Base-by-base conservation (phyloP, 2,113 vertebrate genomes). In the Tetrax tetrax region DNA sequence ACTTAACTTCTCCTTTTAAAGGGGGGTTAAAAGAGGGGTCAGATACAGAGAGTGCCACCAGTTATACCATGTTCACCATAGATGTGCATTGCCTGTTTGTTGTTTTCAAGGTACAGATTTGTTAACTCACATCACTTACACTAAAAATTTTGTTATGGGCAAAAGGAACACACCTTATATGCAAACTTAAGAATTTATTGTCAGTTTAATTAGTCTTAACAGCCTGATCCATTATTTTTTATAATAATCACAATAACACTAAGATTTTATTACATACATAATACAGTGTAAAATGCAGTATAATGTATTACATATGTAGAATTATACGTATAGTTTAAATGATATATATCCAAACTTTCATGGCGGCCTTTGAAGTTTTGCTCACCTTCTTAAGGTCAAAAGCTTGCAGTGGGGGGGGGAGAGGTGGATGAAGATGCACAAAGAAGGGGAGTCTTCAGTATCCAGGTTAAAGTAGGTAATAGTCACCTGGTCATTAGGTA, bases 381-480 rank as follows among this genome's bases (percentile, higher is more conserved):
- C 24, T 33, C 8, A 41, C 29, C 22, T 61, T 61, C 22, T 75
- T 53, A 43, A 80, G 13, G 15, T n/a, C 17, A 83, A 81, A 94
- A 54, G 5, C 8, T n/a, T 37, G 21, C 1, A 2, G 21, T 24
- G 25, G 9, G 6, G 22, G 25, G 8, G 6, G 9, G 14, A 15
- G 41, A 6, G 41, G 14, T 43, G 14, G 5, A 12, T 27, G 10
- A n/a, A 7, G 12, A 7, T 5, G 4, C 2, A 3, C 14, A 70
- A 83, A 50, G 19, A 41, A 25, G 2, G 3, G 2, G 25, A n/a
- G 27, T 8, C 19, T 64, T 47, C 22, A n/a, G 14, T 2, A 87
- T 37, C 4, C 18, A 72, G 14, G 41, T 43, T 10, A 63, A 89
- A 22, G 6, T 9, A 64, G 43, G 4, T n/a, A 53, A n/a, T 13